Percentiles rank a stretch among this genome's conserved stretches.
Conservation (phyloP, 23 tunicate genomes). For the Botrylloides violaceus region DNA sequence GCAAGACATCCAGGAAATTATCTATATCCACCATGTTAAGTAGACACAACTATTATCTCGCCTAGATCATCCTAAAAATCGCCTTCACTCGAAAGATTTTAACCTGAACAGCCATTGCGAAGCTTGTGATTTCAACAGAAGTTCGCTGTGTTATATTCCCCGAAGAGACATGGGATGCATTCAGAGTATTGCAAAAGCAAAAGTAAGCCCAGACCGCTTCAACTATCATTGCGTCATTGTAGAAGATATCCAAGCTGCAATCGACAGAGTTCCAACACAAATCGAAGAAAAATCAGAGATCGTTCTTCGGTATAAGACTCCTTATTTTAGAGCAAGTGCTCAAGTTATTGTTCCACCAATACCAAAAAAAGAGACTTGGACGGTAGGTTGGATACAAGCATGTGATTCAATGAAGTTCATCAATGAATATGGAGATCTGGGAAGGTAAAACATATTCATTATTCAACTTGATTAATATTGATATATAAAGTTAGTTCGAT, state of each 20-base stretch:
- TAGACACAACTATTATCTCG: no score
- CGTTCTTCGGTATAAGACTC: constrained; percentile 87
- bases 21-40: no score
- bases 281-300: constrained; percentile 89
- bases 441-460: constrained; percentile 95
- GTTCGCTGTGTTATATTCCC: neutral
- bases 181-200: constrained; percentile 75
- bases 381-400: constrained; percentile 99
- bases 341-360: constrained; percentile 97
- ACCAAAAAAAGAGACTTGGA: constrained; percentile 92
- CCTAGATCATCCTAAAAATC: no score
- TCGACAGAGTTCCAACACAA: constrained; percentile 78
- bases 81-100: no score
- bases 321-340: constrained; percentile 93
- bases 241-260: constrained; percentile 75
- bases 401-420: constrained; percentile 96
- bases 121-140: no score
- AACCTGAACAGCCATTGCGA: no score
- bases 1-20: no score
- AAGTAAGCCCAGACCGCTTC: constrained; percentile 70
- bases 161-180: constrained; percentile 77
- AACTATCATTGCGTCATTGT: constrained; percentile 30
- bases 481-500: no score
- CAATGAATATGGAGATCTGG: constrained; percentile 91
- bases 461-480: no score